Percentiles rank a stretch among this genome's conserved stretches.
Evolutionary conservation across 2,113 vertebrate genomes (phyloP).

Genomic region (Eurystomus gularis): DNA sequence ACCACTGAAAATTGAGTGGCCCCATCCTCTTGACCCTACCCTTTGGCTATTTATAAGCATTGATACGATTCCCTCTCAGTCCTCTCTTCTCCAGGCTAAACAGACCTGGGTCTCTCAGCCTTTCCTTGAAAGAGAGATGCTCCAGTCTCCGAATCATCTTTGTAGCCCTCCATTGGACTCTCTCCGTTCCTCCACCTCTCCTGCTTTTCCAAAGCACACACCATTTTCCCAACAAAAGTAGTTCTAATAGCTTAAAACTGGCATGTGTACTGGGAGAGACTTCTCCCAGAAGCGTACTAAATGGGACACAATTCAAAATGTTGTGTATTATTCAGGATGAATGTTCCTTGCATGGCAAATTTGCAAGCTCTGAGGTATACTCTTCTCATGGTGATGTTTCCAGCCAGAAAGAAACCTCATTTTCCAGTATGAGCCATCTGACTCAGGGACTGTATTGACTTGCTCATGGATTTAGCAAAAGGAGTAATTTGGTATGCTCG

Average conservation of each 20-base stretch:
- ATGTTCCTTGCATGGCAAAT: background rate
- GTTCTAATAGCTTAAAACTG: background rate
- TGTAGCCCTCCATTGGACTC: too few species aligned
- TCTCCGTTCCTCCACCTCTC: background rate
- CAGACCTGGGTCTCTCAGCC: too few species aligned
- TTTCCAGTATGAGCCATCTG: background rate
- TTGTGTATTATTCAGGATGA: background rate
- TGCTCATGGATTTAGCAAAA: background rate
- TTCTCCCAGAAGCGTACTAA: background rate
- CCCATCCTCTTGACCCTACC: too few species aligned
- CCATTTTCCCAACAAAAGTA: background rate
- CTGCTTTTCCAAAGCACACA: background rate
- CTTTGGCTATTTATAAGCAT: too few species aligned
- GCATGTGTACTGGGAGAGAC: accelerated
- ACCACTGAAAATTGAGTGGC: too few species aligned
- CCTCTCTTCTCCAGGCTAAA: too few species aligned
- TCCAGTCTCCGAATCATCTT: too few species aligned
- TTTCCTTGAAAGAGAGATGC: too few species aligned
- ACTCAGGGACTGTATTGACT: background rate
- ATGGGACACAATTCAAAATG: background rate
- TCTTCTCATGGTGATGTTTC: background rate
- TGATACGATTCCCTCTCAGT: too few species aligned
- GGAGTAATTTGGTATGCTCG: background rate
- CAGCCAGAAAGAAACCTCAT: background rate
- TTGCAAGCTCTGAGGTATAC: background rate